Evolutionary conservation across 2,797 vertebrate genomes (phyloP).

Genomic region (Siniperca undulata): DNA sequence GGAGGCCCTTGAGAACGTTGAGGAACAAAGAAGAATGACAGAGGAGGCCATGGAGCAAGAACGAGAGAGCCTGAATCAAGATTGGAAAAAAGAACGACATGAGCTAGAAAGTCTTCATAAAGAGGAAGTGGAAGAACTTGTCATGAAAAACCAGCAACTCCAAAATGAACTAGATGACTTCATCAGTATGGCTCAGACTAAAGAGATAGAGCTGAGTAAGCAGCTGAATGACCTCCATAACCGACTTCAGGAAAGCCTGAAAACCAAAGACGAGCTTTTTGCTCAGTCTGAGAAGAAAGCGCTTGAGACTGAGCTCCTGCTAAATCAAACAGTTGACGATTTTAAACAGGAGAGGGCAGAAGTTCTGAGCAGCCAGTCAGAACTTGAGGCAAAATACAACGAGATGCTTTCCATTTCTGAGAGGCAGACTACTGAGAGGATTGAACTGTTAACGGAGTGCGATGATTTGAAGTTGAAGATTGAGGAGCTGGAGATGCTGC

Average conservation of each 20-base stretch:
- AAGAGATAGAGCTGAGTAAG: constrained; percentile 82
- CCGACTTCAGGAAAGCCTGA: constrained; percentile 80
- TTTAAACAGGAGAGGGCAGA: constrained; percentile 83
- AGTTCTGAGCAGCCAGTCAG: constrained; percentile 71
- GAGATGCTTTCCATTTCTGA: constrained; percentile 65
- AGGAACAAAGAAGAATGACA: constrained; percentile 76
- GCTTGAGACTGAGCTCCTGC: constrained; percentile 69
- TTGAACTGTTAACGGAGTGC: constrained; percentile 80
- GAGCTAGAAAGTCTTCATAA: constrained; percentile 82
- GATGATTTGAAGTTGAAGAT: constrained; percentile 80
- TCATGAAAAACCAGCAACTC: constrained; percentile 83
- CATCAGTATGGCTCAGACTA: constrained; percentile 74
- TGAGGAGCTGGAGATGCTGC: constrained; percentile 79
- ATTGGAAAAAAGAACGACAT: constrained; percentile 78
- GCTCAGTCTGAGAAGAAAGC: constrained; percentile 73
- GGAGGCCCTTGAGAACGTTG: constrained; percentile 78
- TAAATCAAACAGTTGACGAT: constrained; percentile 81
- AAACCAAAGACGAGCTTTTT: constrained; percentile 74
- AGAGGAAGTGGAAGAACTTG: constrained; percentile 80
- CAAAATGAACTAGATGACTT: constrained; percentile 83
- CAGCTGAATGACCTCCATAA: constrained; percentile 85
- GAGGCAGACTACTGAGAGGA: constrained; percentile 77
- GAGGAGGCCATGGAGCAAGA: constrained; percentile 80
- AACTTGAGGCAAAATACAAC: constrained; percentile 77
- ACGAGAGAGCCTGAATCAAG: constrained; percentile 61